phyloP scores from a whole-genome alignment of 2,797 vertebrate genomes.

The Syngnathus rostellatus region DNA sequence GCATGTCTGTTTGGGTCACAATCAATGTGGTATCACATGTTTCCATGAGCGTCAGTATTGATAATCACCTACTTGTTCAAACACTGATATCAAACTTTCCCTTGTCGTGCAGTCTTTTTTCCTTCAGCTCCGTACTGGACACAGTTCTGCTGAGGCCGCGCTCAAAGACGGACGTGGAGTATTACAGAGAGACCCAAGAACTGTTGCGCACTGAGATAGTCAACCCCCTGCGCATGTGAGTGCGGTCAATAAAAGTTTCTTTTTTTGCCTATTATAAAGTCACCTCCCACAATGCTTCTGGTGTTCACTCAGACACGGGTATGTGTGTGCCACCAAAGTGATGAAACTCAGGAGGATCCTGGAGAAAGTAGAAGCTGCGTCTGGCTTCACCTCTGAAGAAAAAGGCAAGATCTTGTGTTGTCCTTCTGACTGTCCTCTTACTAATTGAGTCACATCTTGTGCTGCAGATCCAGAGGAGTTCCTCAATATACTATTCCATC shows the following conservation, averaged over 20 bases:
- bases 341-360: constrained; percentile 97
- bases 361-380: constrained; percentile 95
- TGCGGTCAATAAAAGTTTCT: constrained; percentile 12
- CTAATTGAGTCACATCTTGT: constrained; percentile 14
- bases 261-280: background rate
- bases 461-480: constrained; percentile 93
- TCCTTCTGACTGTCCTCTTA: background rate
- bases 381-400: constrained; percentile 97
- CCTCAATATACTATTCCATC: constrained; percentile 95
- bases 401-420: constrained; percentile 73
- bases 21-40: background rate
- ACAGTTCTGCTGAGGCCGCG: constrained; percentile 93
- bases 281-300: background rate
- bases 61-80: background rate
- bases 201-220: constrained; percentile 94
- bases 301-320: constrained; percentile 78
- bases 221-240: constrained; percentile 96
- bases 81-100: background rate
- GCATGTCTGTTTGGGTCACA: background rate
- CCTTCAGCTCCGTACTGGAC: constrained; percentile 96
- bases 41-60: background rate
- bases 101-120: constrained; percentile 78
- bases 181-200: constrained; percentile 96
- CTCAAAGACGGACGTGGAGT: constrained; percentile 94
- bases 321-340: constrained; percentile 97